Evolutionary conservation across 2,888 invertebrate species (phyloP).

Genomic region (Eudemis profundana): DNA sequence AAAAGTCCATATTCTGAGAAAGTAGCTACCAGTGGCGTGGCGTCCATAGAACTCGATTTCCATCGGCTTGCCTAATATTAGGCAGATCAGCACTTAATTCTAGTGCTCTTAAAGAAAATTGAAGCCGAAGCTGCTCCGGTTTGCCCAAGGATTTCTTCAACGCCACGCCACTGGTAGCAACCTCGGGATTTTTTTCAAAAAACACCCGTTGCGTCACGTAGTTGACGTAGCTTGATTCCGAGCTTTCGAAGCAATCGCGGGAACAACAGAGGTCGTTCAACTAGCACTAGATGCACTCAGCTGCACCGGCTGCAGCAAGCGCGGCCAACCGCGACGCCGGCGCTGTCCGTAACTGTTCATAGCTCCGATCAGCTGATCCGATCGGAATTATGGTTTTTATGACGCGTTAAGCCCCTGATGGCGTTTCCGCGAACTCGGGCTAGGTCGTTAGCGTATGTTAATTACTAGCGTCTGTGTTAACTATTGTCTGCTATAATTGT

Average conservation of each 20-base stretch:
- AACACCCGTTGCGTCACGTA: too few species aligned
- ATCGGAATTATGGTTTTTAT: slow-evolving; percentile 31
- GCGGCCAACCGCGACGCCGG: slow-evolving; percentile 31
- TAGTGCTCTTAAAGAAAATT: too few species aligned
- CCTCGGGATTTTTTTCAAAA: too few species aligned
- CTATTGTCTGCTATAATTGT: slow-evolving; percentile 1
- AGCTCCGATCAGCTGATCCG: slow-evolving; percentile 31
- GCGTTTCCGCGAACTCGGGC: slow-evolving; percentile 13
- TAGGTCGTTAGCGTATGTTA: slow-evolving; percentile 25
- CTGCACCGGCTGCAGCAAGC: slow-evolving; percentile 40
- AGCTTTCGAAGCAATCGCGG: neutral
- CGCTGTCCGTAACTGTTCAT: slow-evolving; percentile 43
- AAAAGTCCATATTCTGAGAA: too few species aligned
- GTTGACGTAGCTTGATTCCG: neutral
- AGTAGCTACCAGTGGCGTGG: too few species aligned
- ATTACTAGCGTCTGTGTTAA: slow-evolving; percentile 2
- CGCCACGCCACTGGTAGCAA: too few species aligned
- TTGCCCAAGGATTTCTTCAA: too few species aligned
- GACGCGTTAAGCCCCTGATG: slow-evolving; percentile 4
- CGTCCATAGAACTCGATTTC: too few species aligned
- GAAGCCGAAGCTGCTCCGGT: too few species aligned
- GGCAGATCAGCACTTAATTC: too few species aligned
- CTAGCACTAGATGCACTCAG: slow-evolving; percentile 34
- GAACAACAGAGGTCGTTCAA: slow-evolving; percentile 4
- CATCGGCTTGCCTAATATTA: too few species aligned